Percentiles rank a stretch among this genome's conserved stretches.
phyloP scores from a whole-genome alignment of 2,113 vertebrate genomes.

The Trogon surrucura region DNA sequence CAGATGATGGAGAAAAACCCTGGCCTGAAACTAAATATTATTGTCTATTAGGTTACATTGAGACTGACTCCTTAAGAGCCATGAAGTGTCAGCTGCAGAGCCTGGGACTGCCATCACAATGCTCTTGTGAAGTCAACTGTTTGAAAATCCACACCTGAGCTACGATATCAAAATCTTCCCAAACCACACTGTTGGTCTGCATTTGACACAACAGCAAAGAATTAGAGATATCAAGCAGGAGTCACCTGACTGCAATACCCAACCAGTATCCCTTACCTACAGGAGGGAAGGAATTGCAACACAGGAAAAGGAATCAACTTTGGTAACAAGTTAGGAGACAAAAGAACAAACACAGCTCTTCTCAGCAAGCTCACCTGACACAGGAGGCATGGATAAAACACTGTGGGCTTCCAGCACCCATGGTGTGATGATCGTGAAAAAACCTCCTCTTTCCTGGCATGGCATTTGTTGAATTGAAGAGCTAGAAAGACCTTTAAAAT shows the following conservation, averaged over 20 bases:
- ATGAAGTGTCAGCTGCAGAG: background rate
- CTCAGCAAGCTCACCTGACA: background rate
- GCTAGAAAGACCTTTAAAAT: background rate
- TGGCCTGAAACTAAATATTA: background rate
- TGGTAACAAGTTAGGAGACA: background rate
- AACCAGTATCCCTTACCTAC: background rate
- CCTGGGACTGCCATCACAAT: background rate
- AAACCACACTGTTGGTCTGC: background rate
- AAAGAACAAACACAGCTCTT: background rate
- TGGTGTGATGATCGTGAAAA: background rate
- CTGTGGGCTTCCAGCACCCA: background rate
- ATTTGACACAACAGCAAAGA: background rate
- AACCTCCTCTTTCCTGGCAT: background rate
- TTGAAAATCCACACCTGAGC: background rate
- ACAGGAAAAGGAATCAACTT: background rate
- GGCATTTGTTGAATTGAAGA: background rate
- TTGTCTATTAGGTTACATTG: background rate
- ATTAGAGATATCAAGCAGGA: background rate
- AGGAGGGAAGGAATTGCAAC: background rate
- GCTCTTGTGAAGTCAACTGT: background rate
- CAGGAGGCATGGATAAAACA: background rate
- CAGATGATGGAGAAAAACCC: background rate
- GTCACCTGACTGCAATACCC: background rate
- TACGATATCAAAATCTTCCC: background rate
- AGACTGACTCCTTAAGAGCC: background rate